Evolutionary conservation across 2,113 vertebrate genomes (phyloP).

Genomic region (Abramis brama): DNA sequence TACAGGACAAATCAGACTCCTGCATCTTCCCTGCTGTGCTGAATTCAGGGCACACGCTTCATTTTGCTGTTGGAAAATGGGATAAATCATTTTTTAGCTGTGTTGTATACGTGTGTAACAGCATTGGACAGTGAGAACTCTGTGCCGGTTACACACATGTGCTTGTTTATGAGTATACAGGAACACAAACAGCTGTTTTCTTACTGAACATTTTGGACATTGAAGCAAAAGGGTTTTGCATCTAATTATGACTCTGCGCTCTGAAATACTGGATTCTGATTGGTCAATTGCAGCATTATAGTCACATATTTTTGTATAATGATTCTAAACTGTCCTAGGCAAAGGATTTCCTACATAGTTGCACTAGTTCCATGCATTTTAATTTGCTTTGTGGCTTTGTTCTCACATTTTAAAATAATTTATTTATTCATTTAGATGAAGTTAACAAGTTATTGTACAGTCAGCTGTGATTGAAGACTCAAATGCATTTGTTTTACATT

Average conservation of each 20-base stretch:
- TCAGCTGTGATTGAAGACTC: background rate
- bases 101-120: background rate
- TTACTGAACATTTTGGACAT: background rate
- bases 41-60: constrained; percentile 5
- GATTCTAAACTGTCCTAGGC: background rate
- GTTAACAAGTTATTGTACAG: background rate
- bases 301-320: background rate
- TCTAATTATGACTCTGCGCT: background rate
- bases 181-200: background rate
- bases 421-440: background rate
- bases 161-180: background rate
- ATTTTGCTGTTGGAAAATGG: constrained; percentile 39
- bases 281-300: background rate
- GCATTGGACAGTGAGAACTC: background rate
- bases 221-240: background rate
- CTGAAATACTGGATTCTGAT: constrained; percentile 1
- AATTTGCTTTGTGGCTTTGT: background rate
- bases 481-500: background rate
- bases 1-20: background rate
- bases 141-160: background rate
- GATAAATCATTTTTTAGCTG: background rate
- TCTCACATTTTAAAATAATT: background rate
- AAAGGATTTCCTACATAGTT: background rate
- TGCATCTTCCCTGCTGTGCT: constrained; percentile 35
- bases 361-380: background rate